Base-by-base conservation (phyloP, 1,140 invertebrate species). In the Eciton burchellii region DNA sequence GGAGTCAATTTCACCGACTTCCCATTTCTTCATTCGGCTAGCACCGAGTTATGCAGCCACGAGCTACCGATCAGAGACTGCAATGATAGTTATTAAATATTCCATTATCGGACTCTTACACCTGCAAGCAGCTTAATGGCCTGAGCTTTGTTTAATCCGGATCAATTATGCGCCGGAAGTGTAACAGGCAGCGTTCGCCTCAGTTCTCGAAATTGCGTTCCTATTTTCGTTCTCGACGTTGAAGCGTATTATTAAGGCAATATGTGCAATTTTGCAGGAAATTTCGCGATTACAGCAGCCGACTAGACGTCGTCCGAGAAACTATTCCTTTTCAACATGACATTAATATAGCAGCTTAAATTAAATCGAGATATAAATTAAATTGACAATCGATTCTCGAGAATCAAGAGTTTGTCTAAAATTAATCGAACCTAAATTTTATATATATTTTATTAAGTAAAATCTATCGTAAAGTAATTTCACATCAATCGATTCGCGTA, bases 1-100 rank as follows among this genome's bases (percentile, higher is more conserved):
- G 73, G 29, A 84, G 54, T 88, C 81, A 90, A 90, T 91, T 91
- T 91, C 89, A 91, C 90, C 73, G 62, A 41, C 26, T 83, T 82
- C 4, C 49, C 26, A 52, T 86, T 88, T 87, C 56, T 71, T 85
- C 63, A 19, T 43, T 68, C 52, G n/a, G 12, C 24, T 35, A 3
- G 54, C 47, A 74, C 43, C 74, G 49, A 66, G 71, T 21, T 24
- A 47, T 59, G 56, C 9, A 71, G 24, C 6, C 41, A 24, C 49
- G 49, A 35, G 26, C 19, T 14, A 16, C 11, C 56, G 21, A n/a
- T 9, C 60, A 8, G 19, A 14, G 14, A n/a, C 24, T 35, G 2
- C 11, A 16, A 52, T 47, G n/a, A 8, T 19, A 52, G 62, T 81
- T 81, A 81, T 81, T 81, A 73, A 81, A 81, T 81, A 81, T 81